A percentile compares a stretch with the other conserved stretches of the same genome.
These are phyloP conservation scores for Semotilus atromaculatus DNA, from an alignment of 2,797 vertebrate genomes.

Conservation along the genomic window DNA sequence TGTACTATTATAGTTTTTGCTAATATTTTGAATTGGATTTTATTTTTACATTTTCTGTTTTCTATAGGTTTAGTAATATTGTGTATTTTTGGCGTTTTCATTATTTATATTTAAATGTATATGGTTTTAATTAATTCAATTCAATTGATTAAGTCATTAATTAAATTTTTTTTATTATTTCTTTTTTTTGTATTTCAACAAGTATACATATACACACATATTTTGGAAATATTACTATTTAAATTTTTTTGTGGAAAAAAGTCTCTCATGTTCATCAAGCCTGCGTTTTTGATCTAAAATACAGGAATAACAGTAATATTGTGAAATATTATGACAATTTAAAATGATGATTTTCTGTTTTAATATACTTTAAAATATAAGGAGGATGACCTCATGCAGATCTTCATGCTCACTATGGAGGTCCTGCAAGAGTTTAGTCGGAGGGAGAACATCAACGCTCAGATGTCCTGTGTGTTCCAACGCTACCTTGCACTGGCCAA, in stretches of 20 bases:
- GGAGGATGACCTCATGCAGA: slow-evolving; percentile 93
- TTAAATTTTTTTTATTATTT: not conserved
- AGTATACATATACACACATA: no score
- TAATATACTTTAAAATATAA: no score
- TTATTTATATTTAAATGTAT: not conserved
- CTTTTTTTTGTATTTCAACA: not conserved
- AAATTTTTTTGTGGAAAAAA: no score
- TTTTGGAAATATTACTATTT: no score
- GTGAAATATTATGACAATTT: no score
- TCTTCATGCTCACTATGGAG: slow-evolving; percentile 96
- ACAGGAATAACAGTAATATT: no score
- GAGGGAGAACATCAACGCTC: slow-evolving; percentile 92
- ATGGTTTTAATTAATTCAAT: not conserved
- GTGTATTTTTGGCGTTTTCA: not conserved
- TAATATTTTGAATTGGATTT: no score
- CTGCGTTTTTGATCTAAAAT: no score
- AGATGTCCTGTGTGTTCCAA: slow-evolving; percentile 98
- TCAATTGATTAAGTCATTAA: no score
- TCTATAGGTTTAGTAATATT: not conserved
- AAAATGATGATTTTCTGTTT: no score
- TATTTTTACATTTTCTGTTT: not conserved
- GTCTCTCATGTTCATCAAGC: no score
- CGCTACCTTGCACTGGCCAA: slow-evolving; percentile 88
- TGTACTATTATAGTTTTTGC: not conserved
- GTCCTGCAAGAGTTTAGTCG: slow-evolving; percentile 98